These are phyloP conservation scores for Siphonodentalium dalli DNA, from an alignment of 2,888 invertebrate genomes.

Conservation along the genomic window DNA sequence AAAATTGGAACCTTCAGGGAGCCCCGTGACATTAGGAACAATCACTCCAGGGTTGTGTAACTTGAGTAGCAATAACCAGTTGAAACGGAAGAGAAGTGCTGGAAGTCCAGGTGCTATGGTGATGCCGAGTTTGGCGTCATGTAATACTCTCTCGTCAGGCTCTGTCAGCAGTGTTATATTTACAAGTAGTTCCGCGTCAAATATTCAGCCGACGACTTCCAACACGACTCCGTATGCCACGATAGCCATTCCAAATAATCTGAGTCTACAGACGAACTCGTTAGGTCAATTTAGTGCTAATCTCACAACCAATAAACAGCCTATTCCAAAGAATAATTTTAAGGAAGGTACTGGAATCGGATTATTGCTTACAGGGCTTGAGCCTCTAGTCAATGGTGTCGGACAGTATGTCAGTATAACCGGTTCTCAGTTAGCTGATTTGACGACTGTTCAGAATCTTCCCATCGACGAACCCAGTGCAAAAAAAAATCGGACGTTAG, in stretches of 20 bases:
- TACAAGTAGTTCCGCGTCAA: conserved; percentile 32
- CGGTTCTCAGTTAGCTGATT: conserved; percentile 38
- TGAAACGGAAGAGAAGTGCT: conserved; percentile 47
- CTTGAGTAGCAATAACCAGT: too few relatives aligned
- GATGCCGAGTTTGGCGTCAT: conserved; percentile 13
- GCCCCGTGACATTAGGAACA: too few relatives aligned
- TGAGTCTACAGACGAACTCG: conserved; percentile 38
- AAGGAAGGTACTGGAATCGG: conserved; percentile 44
- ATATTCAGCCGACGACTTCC: conserved; percentile 30
- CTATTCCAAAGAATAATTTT: conserved; percentile 41
- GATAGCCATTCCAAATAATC: conserved; percentile 45
- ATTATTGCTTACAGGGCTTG: conserved; percentile 46
- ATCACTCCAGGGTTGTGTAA: conserved; percentile 5
- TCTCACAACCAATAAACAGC: conserved; percentile 34
- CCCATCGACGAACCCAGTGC: conserved; percentile 8
- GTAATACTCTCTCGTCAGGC: conserved; percentile 24
- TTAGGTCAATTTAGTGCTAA: conserved; percentile 41
- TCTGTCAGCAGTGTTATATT: conserved; percentile 30
- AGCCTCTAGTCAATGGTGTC: conserved; percentile 44
- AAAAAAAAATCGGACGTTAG: conserved; percentile 15
- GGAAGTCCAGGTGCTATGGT: conserved; percentile 28
- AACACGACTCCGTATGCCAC: conserved; percentile 36
- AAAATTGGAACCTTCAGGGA: too few relatives aligned
- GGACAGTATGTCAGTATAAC: conserved; percentile 54
- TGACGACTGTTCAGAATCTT: conserved; percentile 33